A percentile compares a stretch with the other conserved stretches of the same genome.
phyloP scores from a whole-genome alignment of 2,797 vertebrate species.

The Sebastes variabilis region DNA sequence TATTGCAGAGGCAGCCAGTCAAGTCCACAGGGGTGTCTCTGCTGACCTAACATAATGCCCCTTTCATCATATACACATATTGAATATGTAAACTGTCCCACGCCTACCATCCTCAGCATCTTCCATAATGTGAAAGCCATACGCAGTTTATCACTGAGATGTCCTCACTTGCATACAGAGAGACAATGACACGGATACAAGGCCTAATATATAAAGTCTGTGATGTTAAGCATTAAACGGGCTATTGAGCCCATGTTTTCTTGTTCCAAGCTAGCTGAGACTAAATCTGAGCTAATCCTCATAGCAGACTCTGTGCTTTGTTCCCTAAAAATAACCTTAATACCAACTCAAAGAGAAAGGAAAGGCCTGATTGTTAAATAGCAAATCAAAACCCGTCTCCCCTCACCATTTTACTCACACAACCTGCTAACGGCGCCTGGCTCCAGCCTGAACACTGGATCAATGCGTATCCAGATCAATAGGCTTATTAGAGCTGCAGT shows the following conservation, averaged over 20 bases:
- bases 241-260: slow-evolving; percentile 1
- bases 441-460: slow-evolving; percentile 62
- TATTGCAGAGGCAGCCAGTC: slow-evolving; percentile 39
- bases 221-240: not conserved
- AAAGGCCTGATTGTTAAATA: slow-evolving; percentile 29
- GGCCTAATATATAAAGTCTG: not conserved
- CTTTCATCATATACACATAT: slow-evolving; percentile 45
- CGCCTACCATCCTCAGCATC: slow-evolving; percentile 15
- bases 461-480: slow-evolving; percentile 78
- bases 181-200: slow-evolving; percentile 16
- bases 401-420: slow-evolving; percentile 29
- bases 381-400: slow-evolving; percentile 16
- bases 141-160: slow-evolving; percentile 27
- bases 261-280: not conserved
- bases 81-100: slow-evolving; percentile 55
- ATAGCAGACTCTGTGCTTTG: not conserved
- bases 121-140: slow-evolving; percentile 31
- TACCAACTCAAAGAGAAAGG: slow-evolving; percentile 13
- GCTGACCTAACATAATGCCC: slow-evolving; percentile 49
- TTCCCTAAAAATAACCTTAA: slow-evolving; percentile 22
- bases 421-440: slow-evolving; percentile 47
- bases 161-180: slow-evolving; percentile 12
- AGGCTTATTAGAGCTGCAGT: slow-evolving; percentile 75
- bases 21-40: slow-evolving; percentile 35
- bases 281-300: slow-evolving; percentile 20